Conservation (phyloP, 2,797 vertebrate genomes). For the Spea hammondii region DNA sequence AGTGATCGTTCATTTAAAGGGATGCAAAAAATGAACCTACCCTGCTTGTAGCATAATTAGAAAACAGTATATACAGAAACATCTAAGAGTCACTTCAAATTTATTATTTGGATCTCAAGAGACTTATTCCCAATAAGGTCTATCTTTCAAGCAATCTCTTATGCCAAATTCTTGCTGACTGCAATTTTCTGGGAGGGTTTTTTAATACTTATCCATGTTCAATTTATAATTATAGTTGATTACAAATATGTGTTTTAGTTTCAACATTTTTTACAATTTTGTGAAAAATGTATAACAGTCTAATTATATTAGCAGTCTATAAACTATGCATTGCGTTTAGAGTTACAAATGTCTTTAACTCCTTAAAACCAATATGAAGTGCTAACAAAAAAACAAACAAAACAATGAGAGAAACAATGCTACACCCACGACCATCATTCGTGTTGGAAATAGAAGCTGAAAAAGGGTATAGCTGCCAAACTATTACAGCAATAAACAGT, state of each 20-base stretch:
- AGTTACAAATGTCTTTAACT: too few species aligned
- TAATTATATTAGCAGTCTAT: too few species aligned
- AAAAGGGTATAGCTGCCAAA: too few species aligned
- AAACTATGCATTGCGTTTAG: too few species aligned
- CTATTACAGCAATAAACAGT: too few species aligned
- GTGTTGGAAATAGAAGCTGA: too few species aligned
- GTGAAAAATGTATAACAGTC: too few species aligned
- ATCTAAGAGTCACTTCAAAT: slow-evolving; percentile 6
- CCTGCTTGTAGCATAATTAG: slow-evolving; percentile 39
- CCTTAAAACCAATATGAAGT: too few species aligned
- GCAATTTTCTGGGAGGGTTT: background rate
- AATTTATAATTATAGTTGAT: background rate
- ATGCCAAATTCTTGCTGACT: slow-evolving; percentile 17
- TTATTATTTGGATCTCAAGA: slow-evolving; percentile 32
- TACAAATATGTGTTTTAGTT: background rate
- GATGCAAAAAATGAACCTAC: slow-evolving; percentile 38
- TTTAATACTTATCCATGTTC: background rate
- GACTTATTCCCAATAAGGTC: slow-evolving; percentile 33
- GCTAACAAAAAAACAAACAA: too few species aligned
- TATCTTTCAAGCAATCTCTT: slow-evolving; percentile 15
- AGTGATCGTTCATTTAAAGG: slow-evolving; percentile 48
- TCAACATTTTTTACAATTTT: background rate
- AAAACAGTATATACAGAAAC: slow-evolving; percentile 33
- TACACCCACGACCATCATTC: too few species aligned
- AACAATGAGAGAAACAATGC: too few species aligned